These are phyloP conservation scores for Percopsis omiscomaycus DNA, from an alignment of 2,797 vertebrate species.

Conservation along the genomic window DNA sequence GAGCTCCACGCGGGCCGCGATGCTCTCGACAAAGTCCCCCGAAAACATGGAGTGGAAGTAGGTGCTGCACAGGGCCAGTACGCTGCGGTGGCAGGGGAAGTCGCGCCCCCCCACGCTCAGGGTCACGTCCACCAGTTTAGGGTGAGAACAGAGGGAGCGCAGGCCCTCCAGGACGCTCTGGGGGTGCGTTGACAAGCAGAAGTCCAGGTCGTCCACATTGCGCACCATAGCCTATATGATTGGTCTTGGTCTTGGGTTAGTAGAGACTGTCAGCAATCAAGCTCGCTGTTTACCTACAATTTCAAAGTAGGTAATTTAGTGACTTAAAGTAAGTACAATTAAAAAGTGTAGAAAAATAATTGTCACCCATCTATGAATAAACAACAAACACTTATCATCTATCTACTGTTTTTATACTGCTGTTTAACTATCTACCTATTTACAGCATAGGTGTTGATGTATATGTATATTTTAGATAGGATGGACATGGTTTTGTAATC, in stretches of 20 bases:
- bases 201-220: conserved; percentile 93
- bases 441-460: too few species aligned
- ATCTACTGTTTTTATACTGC: too few species aligned
- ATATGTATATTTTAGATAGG: too few species aligned
- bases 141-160: conserved; percentile 82
- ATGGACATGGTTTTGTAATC: too few species aligned
- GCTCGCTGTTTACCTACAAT: conserved; percentile 54
- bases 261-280: conserved; percentile 15
- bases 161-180: conserved; percentile 90
- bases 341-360: conserved; percentile 11
- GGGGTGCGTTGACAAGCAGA: conserved; percentile 89
- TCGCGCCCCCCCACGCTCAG: conserved; percentile 82
- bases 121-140: conserved; percentile 88
- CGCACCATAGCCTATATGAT: conserved; percentile 82
- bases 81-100: conserved; percentile 89
- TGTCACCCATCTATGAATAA: not conserved
- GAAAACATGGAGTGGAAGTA: conserved; percentile 96
- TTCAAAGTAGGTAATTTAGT: not conserved
- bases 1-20: conserved; percentile 88
- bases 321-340: not conserved
- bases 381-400: too few species aligned
- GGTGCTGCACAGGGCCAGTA: conserved; percentile 92
- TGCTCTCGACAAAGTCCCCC: conserved; percentile 92
- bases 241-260: conserved; percentile 10
- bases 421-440: too few species aligned